Conservation (phyloP, 2,888 invertebrate genomes). For the Zygothrica quintamaculata region DNA sequence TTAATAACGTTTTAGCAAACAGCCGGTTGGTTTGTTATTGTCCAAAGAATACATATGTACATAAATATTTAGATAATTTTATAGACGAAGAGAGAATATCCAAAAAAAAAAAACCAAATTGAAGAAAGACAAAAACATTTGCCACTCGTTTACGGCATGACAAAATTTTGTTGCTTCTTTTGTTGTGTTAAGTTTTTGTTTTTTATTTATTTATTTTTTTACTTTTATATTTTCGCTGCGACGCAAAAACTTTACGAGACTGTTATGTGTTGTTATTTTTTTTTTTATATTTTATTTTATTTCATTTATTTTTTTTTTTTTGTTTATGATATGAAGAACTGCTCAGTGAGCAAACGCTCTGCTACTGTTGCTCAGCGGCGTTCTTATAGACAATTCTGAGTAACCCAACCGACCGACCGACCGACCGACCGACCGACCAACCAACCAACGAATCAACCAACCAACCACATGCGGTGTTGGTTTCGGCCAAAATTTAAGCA, state of each 20-base stretch:
- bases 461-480: slow-evolving; percentile 29
- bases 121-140: slow-evolving; percentile 13
- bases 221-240: slow-evolving; percentile 48
- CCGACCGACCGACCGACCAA: no score
- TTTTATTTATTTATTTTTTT: slow-evolving; percentile 22
- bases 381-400: slow-evolving; percentile 70
- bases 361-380: slow-evolving; percentile 27
- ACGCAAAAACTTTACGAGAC: slow-evolving; percentile 80
- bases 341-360: slow-evolving; percentile 39
- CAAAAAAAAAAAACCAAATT: slow-evolving; percentile 10
- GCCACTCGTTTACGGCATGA: slow-evolving; percentile 41
- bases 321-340: slow-evolving; percentile 28
- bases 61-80: slow-evolving; percentile 16
- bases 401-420: no score
- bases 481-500: slow-evolving; percentile 3
- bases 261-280: no score
- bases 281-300: slow-evolving; percentile 33
- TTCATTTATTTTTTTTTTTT: slow-evolving; percentile 15
- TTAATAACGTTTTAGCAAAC: slow-evolving; percentile 17
- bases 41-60: neutral
- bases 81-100: slow-evolving; percentile 18
- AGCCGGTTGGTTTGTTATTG: slow-evolving; percentile 25
- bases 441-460: no score
- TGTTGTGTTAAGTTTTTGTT: slow-evolving; percentile 17
- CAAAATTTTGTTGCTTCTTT: slow-evolving; percentile 25